Conservation (phyloP, 1,140 invertebrate genomes). For the Amyelois transitella region DNA sequence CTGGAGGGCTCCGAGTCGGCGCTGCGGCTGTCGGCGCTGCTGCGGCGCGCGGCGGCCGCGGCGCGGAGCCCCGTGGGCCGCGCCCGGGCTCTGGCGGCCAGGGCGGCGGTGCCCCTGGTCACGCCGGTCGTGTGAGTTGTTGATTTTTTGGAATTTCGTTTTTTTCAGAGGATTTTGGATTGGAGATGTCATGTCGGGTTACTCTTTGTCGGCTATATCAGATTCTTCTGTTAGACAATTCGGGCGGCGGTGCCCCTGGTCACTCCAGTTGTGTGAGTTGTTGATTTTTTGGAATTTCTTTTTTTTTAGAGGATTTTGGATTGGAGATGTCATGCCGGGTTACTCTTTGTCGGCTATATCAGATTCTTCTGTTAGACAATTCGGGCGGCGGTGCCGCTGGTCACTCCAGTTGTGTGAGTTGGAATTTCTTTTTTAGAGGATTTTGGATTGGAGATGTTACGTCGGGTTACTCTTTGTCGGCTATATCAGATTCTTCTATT, state of each 20-base stretch:
- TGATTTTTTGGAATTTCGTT: not conserved
- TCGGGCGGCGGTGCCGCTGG: conserved; percentile 52
- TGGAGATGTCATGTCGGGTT: too few species aligned
- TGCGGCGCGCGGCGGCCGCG: conserved; percentile 43
- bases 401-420: conserved; percentile 24
- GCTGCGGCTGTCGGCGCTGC: conserved; percentile 47
- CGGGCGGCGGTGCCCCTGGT: conserved; percentile 55
- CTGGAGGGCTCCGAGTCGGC: conserved; percentile 73
- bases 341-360: too few species aligned
- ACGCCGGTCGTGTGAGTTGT: conserved; percentile 14
- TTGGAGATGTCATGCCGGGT: too few species aligned
- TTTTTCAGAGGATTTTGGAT: not conserved
- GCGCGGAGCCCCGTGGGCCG: conserved; percentile 41
- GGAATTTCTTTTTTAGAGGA: not conserved
- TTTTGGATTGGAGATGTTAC: too few species aligned
- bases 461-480: too few species aligned
- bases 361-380: too few species aligned
- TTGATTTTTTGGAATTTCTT: not conserved
- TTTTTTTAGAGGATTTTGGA: not conserved
- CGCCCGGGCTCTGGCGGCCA: conserved; percentile 55
- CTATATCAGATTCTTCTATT: too few species aligned
- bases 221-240: too few species aligned
- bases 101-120: conserved; percentile 53
- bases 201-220: too few species aligned
- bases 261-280: conserved; percentile 14